Evolutionary conservation across 2,797 vertebrate genomes (phyloP).

Genomic region (Sebastes nivosus): DNA sequence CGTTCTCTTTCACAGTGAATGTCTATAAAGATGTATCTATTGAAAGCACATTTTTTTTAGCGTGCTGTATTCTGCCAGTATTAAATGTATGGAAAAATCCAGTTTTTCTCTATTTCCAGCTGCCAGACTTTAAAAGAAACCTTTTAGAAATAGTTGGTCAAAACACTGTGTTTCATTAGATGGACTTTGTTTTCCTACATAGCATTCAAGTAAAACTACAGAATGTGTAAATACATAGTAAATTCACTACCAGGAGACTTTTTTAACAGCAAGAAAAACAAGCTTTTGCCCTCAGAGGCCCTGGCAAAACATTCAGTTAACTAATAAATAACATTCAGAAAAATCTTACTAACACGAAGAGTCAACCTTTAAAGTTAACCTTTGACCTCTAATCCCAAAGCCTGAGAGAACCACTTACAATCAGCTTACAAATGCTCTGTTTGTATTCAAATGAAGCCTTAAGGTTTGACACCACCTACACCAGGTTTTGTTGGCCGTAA

Average conservation of each 20-base stretch:
- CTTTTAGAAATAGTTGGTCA: not conserved
- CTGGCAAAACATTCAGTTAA: too few species aligned
- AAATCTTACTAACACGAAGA: not conserved
- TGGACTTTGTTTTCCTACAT: not conserved
- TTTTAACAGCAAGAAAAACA: not conserved
- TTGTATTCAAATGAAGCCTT: not conserved
- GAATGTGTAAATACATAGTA: not conserved
- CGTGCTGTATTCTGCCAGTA: not conserved
- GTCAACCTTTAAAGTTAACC: not conserved
- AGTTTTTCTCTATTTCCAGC: conserved; percentile 7
- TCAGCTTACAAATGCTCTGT: not conserved
- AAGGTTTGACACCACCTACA: not conserved
- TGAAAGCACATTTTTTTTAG: not conserved
- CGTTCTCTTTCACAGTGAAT: not conserved
- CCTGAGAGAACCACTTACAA: not conserved
- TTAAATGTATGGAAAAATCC: not conserved
- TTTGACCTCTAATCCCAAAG: not conserved
- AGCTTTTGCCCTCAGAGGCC: not conserved
- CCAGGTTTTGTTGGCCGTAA: not conserved
- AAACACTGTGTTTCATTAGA: not conserved
- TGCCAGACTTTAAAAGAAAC: not conserved
- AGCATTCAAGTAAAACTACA: not conserved
- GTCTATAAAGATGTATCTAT: not conserved
- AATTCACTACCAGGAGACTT: not conserved
- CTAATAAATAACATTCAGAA: not conserved